A percentile compares a stretch with the other conserved stretches of the same genome.
phyloP scores from a whole-genome alignment of 2,888 invertebrate genomes.

The Heteromurus nitidus region DNA sequence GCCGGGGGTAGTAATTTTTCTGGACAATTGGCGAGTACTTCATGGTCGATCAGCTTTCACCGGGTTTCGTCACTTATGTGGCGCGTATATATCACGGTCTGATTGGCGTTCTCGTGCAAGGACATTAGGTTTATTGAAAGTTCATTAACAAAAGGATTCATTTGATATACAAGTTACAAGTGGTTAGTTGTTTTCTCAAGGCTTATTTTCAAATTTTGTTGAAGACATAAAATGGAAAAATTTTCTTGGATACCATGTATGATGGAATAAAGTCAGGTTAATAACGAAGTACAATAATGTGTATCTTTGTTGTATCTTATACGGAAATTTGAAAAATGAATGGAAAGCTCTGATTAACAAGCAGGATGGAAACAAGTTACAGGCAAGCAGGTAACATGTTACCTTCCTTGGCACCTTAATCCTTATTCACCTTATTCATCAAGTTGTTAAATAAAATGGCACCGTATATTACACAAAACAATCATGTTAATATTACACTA shows the following conservation, averaged over 20 bases:
- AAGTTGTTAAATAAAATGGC: too few species aligned
- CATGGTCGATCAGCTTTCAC: conserved; percentile 84
- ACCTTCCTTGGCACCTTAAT: too few species aligned
- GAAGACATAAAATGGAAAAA: background rate
- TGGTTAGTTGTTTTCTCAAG: background rate
- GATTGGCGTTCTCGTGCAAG: conserved; percentile 82
- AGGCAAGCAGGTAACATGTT: too few species aligned
- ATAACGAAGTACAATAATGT: too few species aligned
- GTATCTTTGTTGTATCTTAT: too few species aligned
- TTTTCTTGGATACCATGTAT: background rate
- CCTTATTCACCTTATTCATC: too few species aligned
- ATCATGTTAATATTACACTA: too few species aligned
- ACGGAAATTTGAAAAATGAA: too few species aligned
- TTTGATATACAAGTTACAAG: background rate
- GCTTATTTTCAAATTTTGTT: background rate
- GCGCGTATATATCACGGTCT: conserved; percentile 84
- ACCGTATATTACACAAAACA: too few species aligned
- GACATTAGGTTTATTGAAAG: conserved; percentile 57
- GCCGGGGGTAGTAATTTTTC: conserved; percentile 83
- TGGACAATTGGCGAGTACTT: conserved; percentile 87
- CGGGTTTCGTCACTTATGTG: conserved; percentile 82
- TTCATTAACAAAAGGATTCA: background rate
- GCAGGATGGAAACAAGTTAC: too few species aligned
- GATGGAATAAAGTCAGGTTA: too few species aligned
- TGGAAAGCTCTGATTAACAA: too few species aligned